These are phyloP conservation scores for Teleogryllus oceanicus DNA, from an alignment of 2,888 invertebrate genomes.

Conservation along the genomic window DNA sequence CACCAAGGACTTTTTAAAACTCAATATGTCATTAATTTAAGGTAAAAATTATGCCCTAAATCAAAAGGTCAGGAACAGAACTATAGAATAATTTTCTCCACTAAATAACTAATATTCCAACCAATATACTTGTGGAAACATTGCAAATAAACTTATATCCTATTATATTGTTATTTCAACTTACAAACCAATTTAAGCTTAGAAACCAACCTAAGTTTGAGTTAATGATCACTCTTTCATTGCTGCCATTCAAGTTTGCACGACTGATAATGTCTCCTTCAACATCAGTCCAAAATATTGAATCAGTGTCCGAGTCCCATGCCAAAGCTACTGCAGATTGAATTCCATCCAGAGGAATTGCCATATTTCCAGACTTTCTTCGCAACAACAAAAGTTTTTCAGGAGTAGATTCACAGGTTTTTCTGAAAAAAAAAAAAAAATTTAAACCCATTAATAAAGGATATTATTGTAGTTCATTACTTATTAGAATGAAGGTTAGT, in stretches of 20 bases:
- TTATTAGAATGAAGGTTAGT: not conserved
- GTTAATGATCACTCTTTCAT: conserved; percentile 68
- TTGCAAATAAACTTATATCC: no score
- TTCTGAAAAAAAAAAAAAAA: conserved; percentile 53
- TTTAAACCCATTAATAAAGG: not conserved
- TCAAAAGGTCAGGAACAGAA: no score
- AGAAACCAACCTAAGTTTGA: conserved; percentile 62
- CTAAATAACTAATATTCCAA: no score
- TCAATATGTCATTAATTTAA: no score
- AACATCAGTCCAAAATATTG: conserved; percentile 88
- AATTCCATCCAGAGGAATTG: conserved; percentile 75
- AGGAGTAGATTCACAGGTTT: conserved; percentile 68
- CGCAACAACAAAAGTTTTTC: conserved; percentile 76
- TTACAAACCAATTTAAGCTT: not conserved
- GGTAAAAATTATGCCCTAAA: no score
- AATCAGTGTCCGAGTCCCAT: conserved; percentile 78
- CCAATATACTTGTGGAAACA: no score
- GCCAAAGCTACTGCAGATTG: conserved; percentile 80
- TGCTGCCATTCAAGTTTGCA: conserved; percentile 77
- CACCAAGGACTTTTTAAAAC: no score
- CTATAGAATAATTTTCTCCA: no score
- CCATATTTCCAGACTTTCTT: conserved; percentile 72
- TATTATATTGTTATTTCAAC: no score
- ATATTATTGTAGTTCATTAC: not conserved
- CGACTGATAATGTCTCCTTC: conserved; percentile 78